Evolutionary conservation across 2,888 invertebrate species (phyloP).

Genomic region (Drosophila mulleri): DNA sequence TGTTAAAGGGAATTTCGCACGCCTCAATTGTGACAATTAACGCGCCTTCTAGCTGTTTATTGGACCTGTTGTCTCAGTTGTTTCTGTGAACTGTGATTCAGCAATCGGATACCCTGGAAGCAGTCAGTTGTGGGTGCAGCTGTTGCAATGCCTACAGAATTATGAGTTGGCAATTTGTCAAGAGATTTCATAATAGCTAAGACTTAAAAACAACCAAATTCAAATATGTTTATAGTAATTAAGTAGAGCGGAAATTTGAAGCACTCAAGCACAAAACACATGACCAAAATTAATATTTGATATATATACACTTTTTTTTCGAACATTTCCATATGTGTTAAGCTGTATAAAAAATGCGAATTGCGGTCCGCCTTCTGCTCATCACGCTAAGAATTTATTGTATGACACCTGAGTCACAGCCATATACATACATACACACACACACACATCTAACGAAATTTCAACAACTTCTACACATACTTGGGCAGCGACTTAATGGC

Average conservation of each 20-base stretch:
- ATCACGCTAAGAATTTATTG: conserved; percentile 62
- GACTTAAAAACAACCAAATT: not conserved
- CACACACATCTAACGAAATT: conserved; percentile 11
- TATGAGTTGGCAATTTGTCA: conserved; percentile 63
- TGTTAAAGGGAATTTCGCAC: conserved; percentile 70
- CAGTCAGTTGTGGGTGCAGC: conserved; percentile 60
- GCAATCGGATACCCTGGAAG: conserved; percentile 50
- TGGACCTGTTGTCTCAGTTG: conserved; percentile 50
- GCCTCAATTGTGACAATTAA: conserved; percentile 77
- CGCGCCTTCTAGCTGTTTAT: conserved; percentile 40
- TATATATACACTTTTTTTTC: not conserved
- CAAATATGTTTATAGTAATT: not conserved
- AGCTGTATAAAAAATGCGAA: conserved; percentile 32
- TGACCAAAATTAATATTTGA: conserved; percentile 16
- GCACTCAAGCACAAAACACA: conserved; percentile 8
- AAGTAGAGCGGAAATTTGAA: conserved; percentile 45
- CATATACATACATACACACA: conserved; percentile 49
- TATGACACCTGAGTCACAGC: conserved; percentile 66
- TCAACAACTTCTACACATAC: conserved; percentile 52
- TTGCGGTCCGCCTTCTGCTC: conserved; percentile 58
- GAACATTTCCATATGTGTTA: conserved; percentile 55
- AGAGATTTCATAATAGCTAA: conserved; percentile 7
- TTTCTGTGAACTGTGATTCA: conserved; percentile 67
- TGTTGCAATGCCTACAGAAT: conserved; percentile 59
- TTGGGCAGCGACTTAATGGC: conserved; percentile 71